Conservation (phyloP, 2,113 vertebrate genomes). For the Abramis brama region DNA sequence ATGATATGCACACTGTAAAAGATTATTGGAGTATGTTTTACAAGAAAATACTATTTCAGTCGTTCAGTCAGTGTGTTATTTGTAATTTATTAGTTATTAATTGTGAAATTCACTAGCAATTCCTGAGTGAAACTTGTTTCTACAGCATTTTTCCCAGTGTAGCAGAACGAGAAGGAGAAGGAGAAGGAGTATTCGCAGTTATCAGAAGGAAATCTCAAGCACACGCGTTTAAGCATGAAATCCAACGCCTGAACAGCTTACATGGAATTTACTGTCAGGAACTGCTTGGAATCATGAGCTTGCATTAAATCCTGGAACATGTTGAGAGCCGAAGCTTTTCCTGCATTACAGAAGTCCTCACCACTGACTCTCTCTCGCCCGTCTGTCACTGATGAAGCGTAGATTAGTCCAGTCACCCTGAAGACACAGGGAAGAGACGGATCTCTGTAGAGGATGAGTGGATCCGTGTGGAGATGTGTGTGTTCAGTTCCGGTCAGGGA, state of each 20-base stretch:
- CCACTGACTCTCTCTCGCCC: too few species aligned
- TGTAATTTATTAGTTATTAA: too few species aligned
- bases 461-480: neutral
- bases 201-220: conserved; percentile 7
- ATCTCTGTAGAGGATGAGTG: neutral
- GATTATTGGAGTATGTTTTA: too few species aligned
- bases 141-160: too few species aligned
- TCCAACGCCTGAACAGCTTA: neutral
- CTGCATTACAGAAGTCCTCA: neutral
- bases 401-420: neutral
- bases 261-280: conserved; percentile 24
- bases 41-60: too few species aligned
- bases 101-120: too few species aligned
- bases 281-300: neutral
- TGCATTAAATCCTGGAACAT: neutral
- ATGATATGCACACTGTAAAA: too few species aligned
- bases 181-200: conserved; percentile 42
- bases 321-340: neutral
- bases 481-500: neutral
- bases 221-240: neutral
- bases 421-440: neutral
- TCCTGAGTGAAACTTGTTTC: too few species aligned
- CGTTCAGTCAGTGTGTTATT: too few species aligned
- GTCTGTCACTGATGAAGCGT: conserved; percentile 35
- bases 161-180: conserved; percentile 57